Base-by-base conservation (phyloP, 1,140 invertebrate species). In the Papilio xuthus region DNA sequence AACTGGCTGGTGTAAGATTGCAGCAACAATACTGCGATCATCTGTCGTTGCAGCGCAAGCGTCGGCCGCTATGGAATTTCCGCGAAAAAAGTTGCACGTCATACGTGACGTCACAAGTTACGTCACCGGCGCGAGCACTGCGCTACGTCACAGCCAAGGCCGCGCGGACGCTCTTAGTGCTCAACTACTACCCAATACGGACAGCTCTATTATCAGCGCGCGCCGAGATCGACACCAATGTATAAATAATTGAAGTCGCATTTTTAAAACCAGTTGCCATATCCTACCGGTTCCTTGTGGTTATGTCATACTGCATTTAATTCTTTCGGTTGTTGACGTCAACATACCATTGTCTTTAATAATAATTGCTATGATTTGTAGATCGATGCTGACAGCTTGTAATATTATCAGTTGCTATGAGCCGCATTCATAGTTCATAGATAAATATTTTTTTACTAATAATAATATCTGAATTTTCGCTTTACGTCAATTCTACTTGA, bases 31-130 rank as follows among this genome's bases (percentile, higher is more conserved):
- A 73, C 23, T 42, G 20, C n/a, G 71, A 44, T 44, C n/a, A 6
- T 73, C 23, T 63, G 53, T 60, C 53, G 53, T 41, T 53, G 13
- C 20, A 63, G 82, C 82, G 88, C 87, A 86, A 90, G 84, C 89
- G 85, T 84, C 85, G 86, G 81, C 87, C 91, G 86, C 86, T 77
- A 69, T 81, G 90, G 91, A 92, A 91, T 92, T 93, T 92, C 90
- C 91, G 92, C 91, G 91, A 93, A 93, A 93, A 91, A 90, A 87
- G 78, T 78, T 78, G 82, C 83, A 88, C 91, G 89, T 92, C 91
- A 92, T 86, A 86, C 82, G 85, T 73, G 85, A 88, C 90, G 88
- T 87, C 90, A 90, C 85, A 53, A 23, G 76, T 60, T 47, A 67
- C 26, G 60, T 67, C 60, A 67, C 42, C 41, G 73, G 75, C 47